Conservation (phyloP, 2,797 vertebrate genomes). For the Heterohyrax brucei region DNA sequence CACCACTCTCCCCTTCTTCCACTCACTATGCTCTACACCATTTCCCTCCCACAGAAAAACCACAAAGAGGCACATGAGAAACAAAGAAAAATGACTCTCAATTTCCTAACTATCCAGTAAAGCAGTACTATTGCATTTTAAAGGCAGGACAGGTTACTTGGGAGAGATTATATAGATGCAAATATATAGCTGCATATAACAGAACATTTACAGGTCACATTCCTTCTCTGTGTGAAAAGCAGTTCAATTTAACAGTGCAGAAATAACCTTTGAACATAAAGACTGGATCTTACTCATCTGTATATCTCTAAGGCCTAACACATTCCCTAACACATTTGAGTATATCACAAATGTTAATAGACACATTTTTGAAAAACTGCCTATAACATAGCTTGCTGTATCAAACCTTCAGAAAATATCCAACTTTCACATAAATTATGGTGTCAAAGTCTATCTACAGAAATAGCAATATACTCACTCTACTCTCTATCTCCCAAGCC, state of each 20-base stretch:
- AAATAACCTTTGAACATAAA: neutral
- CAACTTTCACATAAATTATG: neutral
- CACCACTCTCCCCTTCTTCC: neutral
- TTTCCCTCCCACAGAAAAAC: neutral
- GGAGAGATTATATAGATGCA: neutral
- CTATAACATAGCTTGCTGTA: neutral
- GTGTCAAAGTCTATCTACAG: constrained; percentile 7
- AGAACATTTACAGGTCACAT: neutral
- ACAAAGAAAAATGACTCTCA: neutral
- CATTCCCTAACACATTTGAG: neutral
- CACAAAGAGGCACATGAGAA: neutral
- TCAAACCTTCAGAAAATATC: constrained; percentile 10
- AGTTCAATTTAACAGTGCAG: neutral
- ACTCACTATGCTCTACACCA: neutral
- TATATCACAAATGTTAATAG: constrained; percentile 21
- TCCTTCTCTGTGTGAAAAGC: neutral
- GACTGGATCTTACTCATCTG: neutral
- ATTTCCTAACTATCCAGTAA: neutral
- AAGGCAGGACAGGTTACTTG: neutral
- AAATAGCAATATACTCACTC: neutral
- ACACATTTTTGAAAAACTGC: neutral
- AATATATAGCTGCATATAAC: neutral
- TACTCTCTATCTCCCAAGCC: neutral
- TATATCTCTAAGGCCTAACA: neutral
- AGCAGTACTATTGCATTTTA: neutral